A percentile compares a stretch with the other conserved stretches of the same genome.
Conservation (phyloP, 2,888 invertebrate species). For the Lasioglossum figueresi region DNA sequence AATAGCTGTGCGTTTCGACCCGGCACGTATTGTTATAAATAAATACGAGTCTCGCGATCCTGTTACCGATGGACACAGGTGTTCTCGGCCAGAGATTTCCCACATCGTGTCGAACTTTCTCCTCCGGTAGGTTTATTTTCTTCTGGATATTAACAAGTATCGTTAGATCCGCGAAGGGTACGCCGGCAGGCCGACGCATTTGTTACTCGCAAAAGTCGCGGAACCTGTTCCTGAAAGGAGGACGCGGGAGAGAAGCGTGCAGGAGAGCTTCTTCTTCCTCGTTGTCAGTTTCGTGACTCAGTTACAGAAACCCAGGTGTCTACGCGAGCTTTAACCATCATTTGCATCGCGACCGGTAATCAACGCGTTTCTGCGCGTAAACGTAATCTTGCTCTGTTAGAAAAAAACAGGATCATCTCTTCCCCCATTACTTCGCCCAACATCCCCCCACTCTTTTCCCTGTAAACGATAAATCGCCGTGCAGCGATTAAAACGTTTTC, state of each 20-base stretch:
- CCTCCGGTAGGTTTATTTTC: not conserved
- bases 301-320: slow-evolving; percentile 48
- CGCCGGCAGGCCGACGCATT: slow-evolving; percentile 19
- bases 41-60: not conserved
- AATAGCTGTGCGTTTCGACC: not conserved
- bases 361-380: slow-evolving; percentile 6
- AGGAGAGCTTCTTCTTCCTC: slow-evolving; percentile 38
- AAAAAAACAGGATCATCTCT: not conserved
- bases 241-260: slow-evolving; percentile 29
- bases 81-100: not conserved
- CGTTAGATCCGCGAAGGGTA: slow-evolving; percentile 20
- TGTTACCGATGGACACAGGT: not conserved
- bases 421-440: too few relatives aligned
- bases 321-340: slow-evolving; percentile 12
- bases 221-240: slow-evolving; percentile 60
- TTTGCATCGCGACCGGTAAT: slow-evolving; percentile 43
- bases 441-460: not conserved
- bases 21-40: not conserved
- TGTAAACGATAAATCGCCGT: not conserved
- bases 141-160: slow-evolving; percentile 1
- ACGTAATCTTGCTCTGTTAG: not conserved
- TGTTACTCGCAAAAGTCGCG: slow-evolving; percentile 42
- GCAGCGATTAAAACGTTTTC: not conserved
- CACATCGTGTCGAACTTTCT: not conserved
- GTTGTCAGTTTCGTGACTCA: slow-evolving; percentile 59